Evolutionary conservation across 2,113 vertebrate species (phyloP).

Genomic region (Leptobrachium leishanense): DNA sequence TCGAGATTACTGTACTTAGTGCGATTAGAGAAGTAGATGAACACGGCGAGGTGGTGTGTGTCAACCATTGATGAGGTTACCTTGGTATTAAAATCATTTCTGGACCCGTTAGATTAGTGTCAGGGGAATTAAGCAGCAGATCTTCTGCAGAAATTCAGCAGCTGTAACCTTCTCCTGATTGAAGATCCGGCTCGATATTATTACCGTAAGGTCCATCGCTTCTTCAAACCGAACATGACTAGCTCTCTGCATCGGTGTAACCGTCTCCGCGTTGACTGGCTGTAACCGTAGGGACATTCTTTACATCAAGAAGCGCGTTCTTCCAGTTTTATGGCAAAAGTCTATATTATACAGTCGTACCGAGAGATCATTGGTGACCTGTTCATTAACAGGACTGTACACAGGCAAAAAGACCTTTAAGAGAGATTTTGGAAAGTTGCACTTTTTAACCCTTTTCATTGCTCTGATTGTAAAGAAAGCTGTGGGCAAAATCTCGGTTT

Average conservation of each 20-base stretch:
- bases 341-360: no score
- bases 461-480: no score
- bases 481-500: no score
- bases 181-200: slow-evolving; percentile 19
- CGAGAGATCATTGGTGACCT: no score
- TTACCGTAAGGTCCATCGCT: background rate
- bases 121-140: slow-evolving; percentile 52
- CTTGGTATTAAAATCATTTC: slow-evolving; percentile 63
- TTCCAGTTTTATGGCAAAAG: no score
- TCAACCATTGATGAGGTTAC: slow-evolving; percentile 58
- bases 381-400: no score
- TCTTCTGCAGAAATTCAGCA: slow-evolving; percentile 50
- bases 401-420: no score
- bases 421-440: no score
- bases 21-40: slow-evolving; percentile 66
- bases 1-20: slow-evolving; percentile 71
- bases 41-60: slow-evolving; percentile 59
- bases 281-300: no score
- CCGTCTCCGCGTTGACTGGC: background rate
- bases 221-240: slow-evolving; percentile 25
- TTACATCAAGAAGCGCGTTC: no score
- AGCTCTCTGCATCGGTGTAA: background rate
- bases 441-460: no score
- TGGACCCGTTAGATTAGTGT: slow-evolving; percentile 57
- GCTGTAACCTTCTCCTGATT: slow-evolving; percentile 45